A percentile compares a stretch with the other conserved stretches of the same genome.
Conservation (phyloP, 2,113 vertebrate genomes). For the Tachycineta bicolor region DNA sequence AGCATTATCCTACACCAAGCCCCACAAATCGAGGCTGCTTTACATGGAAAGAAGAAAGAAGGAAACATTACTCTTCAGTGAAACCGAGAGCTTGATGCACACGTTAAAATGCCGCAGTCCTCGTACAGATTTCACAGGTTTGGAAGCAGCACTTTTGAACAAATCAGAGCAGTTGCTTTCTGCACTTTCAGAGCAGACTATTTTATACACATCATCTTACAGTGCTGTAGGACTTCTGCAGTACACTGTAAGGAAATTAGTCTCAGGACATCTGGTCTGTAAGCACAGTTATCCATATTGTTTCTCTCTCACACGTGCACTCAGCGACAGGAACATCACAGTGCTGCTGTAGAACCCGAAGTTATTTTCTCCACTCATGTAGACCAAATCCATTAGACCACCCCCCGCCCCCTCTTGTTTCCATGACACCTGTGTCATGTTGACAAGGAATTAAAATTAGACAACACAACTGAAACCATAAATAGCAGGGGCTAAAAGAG, state of each 20-base stretch:
- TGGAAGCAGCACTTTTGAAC: background rate
- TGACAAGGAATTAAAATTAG: background rate
- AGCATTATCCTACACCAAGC: conserved; percentile 60
- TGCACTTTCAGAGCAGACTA: background rate
- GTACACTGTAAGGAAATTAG: background rate
- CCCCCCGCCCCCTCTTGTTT: background rate
- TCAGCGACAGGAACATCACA: background rate
- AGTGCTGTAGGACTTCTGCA: background rate
- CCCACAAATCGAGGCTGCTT: conserved; percentile 29
- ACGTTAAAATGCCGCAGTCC: background rate
- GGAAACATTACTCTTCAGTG: background rate
- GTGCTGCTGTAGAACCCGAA: background rate
- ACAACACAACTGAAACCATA: background rate
- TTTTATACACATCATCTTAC: background rate
- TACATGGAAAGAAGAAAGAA: conserved; percentile 14
- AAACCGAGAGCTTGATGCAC: background rate
- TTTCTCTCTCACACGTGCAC: background rate
- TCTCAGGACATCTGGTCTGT: background rate
- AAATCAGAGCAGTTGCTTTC: background rate
- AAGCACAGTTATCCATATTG: background rate
- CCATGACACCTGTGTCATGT: background rate
- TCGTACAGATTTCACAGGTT: background rate
- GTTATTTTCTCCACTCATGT: background rate
- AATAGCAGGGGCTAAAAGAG: background rate
- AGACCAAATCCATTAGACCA: background rate